phyloP scores from a whole-genome alignment of 2,888 invertebrate species.

The Cyrtodaria siliqua region DNA sequence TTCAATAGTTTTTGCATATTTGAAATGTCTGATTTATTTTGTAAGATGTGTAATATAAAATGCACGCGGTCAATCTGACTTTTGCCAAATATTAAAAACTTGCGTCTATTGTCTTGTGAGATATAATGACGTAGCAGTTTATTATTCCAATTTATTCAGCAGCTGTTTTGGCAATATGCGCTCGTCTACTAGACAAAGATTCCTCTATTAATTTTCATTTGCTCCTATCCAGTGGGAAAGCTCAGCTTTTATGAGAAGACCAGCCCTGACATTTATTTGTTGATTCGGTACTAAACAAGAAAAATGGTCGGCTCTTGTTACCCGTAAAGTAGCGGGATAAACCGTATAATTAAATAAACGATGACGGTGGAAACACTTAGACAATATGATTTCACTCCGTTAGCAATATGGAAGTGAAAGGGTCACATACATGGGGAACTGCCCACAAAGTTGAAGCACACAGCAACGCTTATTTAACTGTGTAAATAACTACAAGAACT shows the following conservation, averaged over 20 bases:
- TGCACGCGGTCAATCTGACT: too few species aligned
- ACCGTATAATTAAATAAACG: slow-evolving; percentile 54
- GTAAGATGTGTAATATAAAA: too few species aligned
- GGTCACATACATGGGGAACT: too few species aligned
- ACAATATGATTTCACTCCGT: slow-evolving; percentile 37
- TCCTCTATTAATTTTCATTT: slow-evolving; percentile 52
- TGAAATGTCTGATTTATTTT: too few species aligned
- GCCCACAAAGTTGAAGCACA: too few species aligned
- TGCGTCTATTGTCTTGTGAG: background rate
- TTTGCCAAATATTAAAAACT: too few species aligned
- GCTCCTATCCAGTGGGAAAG: slow-evolving; percentile 29
- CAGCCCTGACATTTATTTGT: slow-evolving; percentile 57
- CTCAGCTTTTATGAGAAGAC: slow-evolving; percentile 27
- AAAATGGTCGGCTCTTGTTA: slow-evolving; percentile 52
- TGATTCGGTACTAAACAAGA: slow-evolving; percentile 53
- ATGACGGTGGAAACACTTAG: slow-evolving; percentile 8
- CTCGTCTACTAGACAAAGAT: slow-evolving; percentile 42
- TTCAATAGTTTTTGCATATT: too few species aligned
- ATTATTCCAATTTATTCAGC: slow-evolving; percentile 32
- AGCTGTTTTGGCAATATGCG: slow-evolving; percentile 44
- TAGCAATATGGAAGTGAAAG: slow-evolving; percentile 16
- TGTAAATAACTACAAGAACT: too few species aligned
- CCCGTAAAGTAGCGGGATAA: slow-evolving; percentile 30
- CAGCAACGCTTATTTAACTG: too few species aligned
- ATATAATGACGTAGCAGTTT: slow-evolving; percentile 30